Conservation (phyloP, 2,113 vertebrate species). For the Gavialis gangeticus region DNA sequence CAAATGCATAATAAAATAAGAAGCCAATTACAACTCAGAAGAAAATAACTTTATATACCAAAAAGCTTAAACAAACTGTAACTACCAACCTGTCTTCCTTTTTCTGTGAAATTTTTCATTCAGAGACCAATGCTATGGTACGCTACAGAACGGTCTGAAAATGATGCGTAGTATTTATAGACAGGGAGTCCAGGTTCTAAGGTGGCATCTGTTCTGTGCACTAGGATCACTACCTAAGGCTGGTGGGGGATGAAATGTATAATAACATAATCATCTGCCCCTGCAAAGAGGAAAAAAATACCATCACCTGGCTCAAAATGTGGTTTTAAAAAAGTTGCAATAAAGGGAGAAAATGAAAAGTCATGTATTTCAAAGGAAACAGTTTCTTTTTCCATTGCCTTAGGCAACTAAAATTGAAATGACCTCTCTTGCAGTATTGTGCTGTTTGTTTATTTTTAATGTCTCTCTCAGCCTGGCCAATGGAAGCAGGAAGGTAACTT, state of each 20-base stretch:
- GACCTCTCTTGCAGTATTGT: neutral
- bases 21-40: neutral
- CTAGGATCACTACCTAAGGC: neutral
- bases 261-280: neutral
- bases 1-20: neutral
- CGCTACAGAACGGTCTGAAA: neutral
- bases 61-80: neutral
- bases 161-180: neutral
- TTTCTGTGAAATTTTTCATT: neutral
- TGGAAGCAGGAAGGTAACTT: neutral
- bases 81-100: neutral
- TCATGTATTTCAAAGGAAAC: neutral
- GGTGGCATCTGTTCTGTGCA: neutral
- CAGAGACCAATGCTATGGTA: neutral
- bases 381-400: neutral
- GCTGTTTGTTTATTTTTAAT: neutral
- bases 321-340: slow-evolving; percentile 30
- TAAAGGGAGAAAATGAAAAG: neutral
- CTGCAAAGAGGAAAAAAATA: slow-evolving; percentile 6
- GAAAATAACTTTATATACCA: neutral
- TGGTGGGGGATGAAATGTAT: neutral
- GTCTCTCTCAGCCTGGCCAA: neutral
- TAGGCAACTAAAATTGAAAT: neutral
- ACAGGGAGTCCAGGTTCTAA: neutral
- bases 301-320: slow-evolving; percentile 43